Evolutionary conservation across 1,140 invertebrate species (phyloP), one percentile per base, ranked within the genome.

Genomic region (Pogonomyrmex californicus): DNA sequence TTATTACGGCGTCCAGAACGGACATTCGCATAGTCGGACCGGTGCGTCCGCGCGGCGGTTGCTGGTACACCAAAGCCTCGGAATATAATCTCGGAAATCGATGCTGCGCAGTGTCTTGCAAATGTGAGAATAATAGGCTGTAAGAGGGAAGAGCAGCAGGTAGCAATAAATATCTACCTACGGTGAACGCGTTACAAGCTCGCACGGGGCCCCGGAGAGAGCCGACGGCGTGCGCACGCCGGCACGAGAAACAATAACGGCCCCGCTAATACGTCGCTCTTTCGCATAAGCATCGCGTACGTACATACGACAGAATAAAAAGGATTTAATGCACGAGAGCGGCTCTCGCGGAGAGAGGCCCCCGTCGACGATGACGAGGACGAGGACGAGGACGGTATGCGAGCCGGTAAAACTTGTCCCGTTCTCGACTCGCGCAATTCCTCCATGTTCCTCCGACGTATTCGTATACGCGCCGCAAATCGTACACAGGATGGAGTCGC

Each of bases 81-180:
- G 65, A 82, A 82, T 82, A 58, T 73, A 73, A 82, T 82, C 79
- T 82, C 79, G 79, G 47, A 38, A 78, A 85, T 85, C 82, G 73
- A 87, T 65, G 73, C 44, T 36, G 30, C 33, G 63, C 44, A 51
- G 65, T 47, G 81, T 76, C 82, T 78, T 58, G 65, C 68, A 71
- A 77, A 86, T 60, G 58, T 14, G 49, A 65, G 86, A 87, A 85
- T 65, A 78, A 62, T 71, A 77, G 73, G 49, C 73, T 47, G 44
- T 44, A 47, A 23, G 71, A 58, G 41, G 60, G 17, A 76, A 88
- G 49, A 17, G 56, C 44, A 54, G 54, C 49, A 58, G 65, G n/a
- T 63, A 71, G 44, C 51, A 66, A 78, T 78, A 60, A 51, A 56
- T 78, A 77, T 85, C 63, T 87, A 44, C 54, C 36, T 56, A 71